phyloP scores from a whole-genome alignment of 1,140 invertebrate genomes.

The Trinorchestia longiramus region DNA sequence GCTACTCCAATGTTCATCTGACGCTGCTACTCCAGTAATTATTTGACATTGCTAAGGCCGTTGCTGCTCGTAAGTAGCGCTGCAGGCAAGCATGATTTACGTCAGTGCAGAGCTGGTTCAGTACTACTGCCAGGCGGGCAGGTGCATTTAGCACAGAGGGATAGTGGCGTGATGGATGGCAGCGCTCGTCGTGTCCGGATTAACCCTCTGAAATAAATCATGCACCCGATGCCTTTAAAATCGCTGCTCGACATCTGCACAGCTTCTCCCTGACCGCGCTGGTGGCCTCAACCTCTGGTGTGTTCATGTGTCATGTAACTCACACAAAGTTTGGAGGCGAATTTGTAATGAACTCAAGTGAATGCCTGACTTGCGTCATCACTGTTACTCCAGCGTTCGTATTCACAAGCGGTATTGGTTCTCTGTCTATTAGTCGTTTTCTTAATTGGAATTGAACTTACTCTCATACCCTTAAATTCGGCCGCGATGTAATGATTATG shows the following conservation, averaged over 20 bases:
- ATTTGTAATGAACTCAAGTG: too few relatives aligned
- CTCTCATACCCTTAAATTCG: too few relatives aligned
- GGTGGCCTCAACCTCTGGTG: too few relatives aligned
- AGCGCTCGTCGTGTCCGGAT: not conserved
- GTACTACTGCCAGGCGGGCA: not conserved
- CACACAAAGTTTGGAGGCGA: not conserved
- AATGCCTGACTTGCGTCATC: too few relatives aligned
- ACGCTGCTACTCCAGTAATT: not conserved
- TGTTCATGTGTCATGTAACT: not conserved
- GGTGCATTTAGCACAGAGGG: not conserved
- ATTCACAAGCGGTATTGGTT: too few relatives aligned
- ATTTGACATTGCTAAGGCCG: not conserved
- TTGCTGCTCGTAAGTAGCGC: not conserved
- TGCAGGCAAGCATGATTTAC: not conserved
- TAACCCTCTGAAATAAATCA: constrained; percentile 20
- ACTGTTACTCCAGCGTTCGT: too few relatives aligned
- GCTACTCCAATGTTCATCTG: not conserved
- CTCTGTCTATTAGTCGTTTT: too few relatives aligned
- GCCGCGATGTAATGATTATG: too few relatives aligned
- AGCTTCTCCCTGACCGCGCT: not conserved
- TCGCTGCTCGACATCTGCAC: not conserved
- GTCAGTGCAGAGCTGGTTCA: not conserved
- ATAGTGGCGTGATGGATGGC: not conserved
- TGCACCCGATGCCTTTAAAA: not conserved
- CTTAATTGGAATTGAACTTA: too few relatives aligned